Base-by-base conservation (phyloP, 2,797 vertebrate species). In the Hippopotamyrus pictus region DNA sequence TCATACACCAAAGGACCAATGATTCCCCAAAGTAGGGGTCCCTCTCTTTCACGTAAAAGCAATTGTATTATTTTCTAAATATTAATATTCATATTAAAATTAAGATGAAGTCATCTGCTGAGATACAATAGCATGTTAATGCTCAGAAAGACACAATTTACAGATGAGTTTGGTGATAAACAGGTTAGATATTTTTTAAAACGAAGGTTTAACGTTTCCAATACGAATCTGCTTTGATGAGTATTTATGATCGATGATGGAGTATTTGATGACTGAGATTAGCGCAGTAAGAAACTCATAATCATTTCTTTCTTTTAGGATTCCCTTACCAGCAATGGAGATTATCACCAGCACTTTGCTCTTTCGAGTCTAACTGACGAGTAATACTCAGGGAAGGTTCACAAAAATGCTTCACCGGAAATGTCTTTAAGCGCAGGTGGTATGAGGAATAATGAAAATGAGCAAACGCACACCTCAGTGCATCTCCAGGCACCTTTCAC, bases 381-480 rank as follows among this genome's bases (percentile, higher is more conserved):
- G 25, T 8, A 84, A 22, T 48, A 84, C 19, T 22, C 11, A 50
- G 22, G 53, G 50, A 29, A 33, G 48, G 25, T 29, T 54, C 22
- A 29, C 46, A 51, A 5, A 86, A 86, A 33, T 29, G 46, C 22
- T 17, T 86, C 62, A 14, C 5, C 2, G 0, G 11, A 59, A 33
- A 84, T 22, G 22, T 19, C 5, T 3, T 19, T 51, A 69, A 82
- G 79, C 50, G 19, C 33, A 29, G 22, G 46, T 44, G 88, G 50
- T 0, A 76, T 54, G 88, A 90, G 87, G 51, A 14, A 50, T 79
- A 41, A 83, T 46, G 86, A 90, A 90, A 88, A 5, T 50, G 88
- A 90, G 88, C 87, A 65, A n/a, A 57, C 5, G 29, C 53, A 88
- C 79, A 91, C 85, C 89, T 76, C 88, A 83, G 88, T 19, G 9